Percentiles rank a stretch among this genome's conserved stretches.
Evolutionary conservation across 2,888 invertebrate genomes (phyloP).

Genomic region (Linnaemya tessellans): DNA sequence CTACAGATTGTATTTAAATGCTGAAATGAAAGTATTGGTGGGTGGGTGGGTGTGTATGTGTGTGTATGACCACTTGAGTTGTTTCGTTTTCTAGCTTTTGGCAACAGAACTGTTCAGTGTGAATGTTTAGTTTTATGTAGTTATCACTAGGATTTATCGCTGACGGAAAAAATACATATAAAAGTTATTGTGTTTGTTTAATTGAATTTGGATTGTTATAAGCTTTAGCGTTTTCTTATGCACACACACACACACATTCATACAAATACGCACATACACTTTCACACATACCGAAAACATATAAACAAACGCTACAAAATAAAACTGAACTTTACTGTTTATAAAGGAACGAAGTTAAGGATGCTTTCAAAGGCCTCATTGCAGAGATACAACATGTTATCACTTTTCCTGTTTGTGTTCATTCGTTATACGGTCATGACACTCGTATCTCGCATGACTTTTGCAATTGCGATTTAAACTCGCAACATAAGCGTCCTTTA

Average conservation of each 20-base stretch:
- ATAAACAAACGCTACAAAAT: not conserved
- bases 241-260: slow-evolving; percentile 20
- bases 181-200: slow-evolving; percentile 83
- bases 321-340: too few species aligned
- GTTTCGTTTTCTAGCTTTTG: slow-evolving; percentile 31
- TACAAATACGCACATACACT: slow-evolving; percentile 20
- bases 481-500: too few species aligned
- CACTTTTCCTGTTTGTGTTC: too few species aligned
- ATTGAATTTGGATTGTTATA: slow-evolving; percentile 82
- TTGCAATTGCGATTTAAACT: too few species aligned
- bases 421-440: too few species aligned
- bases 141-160: slow-evolving; percentile 81
- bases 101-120: slow-evolving; percentile 61
- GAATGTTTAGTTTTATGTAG: slow-evolving; percentile 77
- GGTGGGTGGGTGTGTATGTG: not conserved
- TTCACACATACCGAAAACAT: not conserved
- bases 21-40: not conserved
- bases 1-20: not conserved
- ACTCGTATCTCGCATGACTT: too few species aligned
- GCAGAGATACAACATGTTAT: too few species aligned
- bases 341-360: not conserved
- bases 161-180: slow-evolving; percentile 21
- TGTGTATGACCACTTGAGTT: slow-evolving; percentile 8
- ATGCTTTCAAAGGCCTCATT: not conserved
- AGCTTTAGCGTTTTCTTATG: slow-evolving; percentile 65